Base-by-base conservation (phyloP, 2,888 invertebrate genomes). In the Xylocampa areola region DNA sequence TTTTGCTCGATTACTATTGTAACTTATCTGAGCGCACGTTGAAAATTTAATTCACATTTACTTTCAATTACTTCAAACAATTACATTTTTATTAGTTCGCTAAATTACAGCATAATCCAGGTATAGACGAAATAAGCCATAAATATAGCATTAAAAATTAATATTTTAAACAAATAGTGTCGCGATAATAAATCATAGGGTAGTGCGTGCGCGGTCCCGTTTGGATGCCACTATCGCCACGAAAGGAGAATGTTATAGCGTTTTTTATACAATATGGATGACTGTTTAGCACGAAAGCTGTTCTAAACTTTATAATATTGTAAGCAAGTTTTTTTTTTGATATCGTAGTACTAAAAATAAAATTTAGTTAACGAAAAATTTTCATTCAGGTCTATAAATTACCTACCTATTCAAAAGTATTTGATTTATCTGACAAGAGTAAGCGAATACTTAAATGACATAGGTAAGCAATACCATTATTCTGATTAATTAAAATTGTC, bases 191-290 rank as follows among this genome's bases (percentile, higher is more conserved):
- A 74, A 65, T 53, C 51, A 58, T 27, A 36, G 39, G 7, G 5
- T 69, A 8, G 5, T 69, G 76, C 74, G 74, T 71, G 74, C 35
- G 39, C 17, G 37, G 29, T 13, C 35, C 47, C 53, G 13, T 53
- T 45, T 35, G 54, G 63, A 49, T 55, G 71, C 60, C 62, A 59
- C 33, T 51, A 43, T 30, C 13, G 48, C 55, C 68, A 60, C 59
- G 32, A 44, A 63, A 16, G 37, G 21, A 47, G 36, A 57, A 64
- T 65, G 68, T 41, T 21, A 47, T 14, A 23, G 35, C 11, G 29
- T 50, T 53, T 63, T 54, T 58, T 32, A 27, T 44, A 25, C 21
- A 3, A 51, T 14, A 32, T 30, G 8, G 16, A 73, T 68, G 36
- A 49, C n/a, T 45, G 32, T 30, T 47, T 53, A 33, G 45, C 75